Base-by-base conservation (phyloP, 2,888 invertebrate genomes). In the Lagria hirta region DNA sequence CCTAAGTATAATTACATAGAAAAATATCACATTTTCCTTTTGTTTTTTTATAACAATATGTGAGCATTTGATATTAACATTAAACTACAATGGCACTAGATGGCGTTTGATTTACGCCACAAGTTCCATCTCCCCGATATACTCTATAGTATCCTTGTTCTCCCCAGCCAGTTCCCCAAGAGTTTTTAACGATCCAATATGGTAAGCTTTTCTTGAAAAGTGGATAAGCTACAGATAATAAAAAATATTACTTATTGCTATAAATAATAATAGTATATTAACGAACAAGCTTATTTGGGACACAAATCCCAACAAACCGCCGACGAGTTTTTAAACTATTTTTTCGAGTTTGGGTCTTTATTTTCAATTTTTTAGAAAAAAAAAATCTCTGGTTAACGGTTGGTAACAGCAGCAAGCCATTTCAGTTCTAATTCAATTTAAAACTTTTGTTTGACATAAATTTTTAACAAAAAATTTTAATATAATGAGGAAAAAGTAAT, bases 131-230 rank as follows among this genome's bases (percentile, higher is more conserved):
- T 6, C 98, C 98, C 43, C 97, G 80, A 71, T 85, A 98, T 40
- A 97, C 86, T 53, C 92, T 79, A 71, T 95, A 97, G 71, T 96
- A 97, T 1, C 97, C 96, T 76, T 89, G 84, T 71, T 94, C 93
- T 21, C 96, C 96, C 95, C 95, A 96, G 13, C 73, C 72, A 18
- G 75, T 68, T 33, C 96, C 95, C 96, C 96, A 97, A 6, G 94
- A 94, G 73, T 96, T 96, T 77, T 96, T 96, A 16, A 96, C 77
- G 48, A 86, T 86, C 96, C 96, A 96, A 69, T 84, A 96, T 0
- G 93, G 93, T 24, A 90, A 68, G 1, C 75, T 78, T 71, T 86
- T 88, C 61, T 91, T 82, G 74, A 91, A 91, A 22, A 84, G 69
- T 4, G 87, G 85, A 73, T 88, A 89, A 24, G 79, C 88, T 80